Evolutionary conservation across 1,140 invertebrate species (phyloP).

Genomic region (Lepidurus couesii): DNA sequence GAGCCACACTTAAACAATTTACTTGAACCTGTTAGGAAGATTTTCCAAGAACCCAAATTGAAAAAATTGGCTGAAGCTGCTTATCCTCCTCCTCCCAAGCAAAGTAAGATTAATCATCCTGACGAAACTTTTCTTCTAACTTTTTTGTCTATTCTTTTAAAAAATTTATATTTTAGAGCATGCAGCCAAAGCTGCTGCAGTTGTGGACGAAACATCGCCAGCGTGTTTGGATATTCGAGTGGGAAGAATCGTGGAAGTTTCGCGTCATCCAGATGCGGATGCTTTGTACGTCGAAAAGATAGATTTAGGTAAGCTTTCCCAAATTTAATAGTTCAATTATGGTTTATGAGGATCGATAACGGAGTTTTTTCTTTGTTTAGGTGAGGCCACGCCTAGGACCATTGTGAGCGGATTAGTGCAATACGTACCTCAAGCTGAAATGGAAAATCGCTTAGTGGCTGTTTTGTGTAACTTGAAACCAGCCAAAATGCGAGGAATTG

Average conservation of each 20-base stretch:
- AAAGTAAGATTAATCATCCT: conserved; percentile 43
- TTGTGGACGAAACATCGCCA: conserved; percentile 60
- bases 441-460: conserved; percentile 77
- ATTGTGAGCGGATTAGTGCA: conserved; percentile 88
- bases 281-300: conserved; percentile 90
- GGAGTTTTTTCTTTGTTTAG: conserved; percentile 43
- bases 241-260: conserved; percentile 82
- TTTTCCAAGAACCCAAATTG: conserved; percentile 73
- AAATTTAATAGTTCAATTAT: not conserved
- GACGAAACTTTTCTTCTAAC: too few relatives aligned
- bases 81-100: conserved; percentile 67
- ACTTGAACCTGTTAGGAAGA: conserved; percentile 81
- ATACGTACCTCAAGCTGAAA: conserved; percentile 78
- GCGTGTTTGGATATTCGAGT: conserved; percentile 80
- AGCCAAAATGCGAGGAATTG: conserved; percentile 83
- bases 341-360: not conserved
- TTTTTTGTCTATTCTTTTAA: not conserved
- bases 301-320: conserved; percentile 55
- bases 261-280: conserved; percentile 94
- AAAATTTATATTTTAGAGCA: not conserved
- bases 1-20: conserved; percentile 80
- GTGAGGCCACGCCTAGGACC: conserved; percentile 55
- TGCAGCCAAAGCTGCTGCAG: conserved; percentile 38
- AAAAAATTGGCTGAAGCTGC: conserved; percentile 63
- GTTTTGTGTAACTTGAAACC: conserved; percentile 91